Base-by-base conservation (phyloP, 2,888 invertebrate species). In the Lasius fuliginosus region DNA sequence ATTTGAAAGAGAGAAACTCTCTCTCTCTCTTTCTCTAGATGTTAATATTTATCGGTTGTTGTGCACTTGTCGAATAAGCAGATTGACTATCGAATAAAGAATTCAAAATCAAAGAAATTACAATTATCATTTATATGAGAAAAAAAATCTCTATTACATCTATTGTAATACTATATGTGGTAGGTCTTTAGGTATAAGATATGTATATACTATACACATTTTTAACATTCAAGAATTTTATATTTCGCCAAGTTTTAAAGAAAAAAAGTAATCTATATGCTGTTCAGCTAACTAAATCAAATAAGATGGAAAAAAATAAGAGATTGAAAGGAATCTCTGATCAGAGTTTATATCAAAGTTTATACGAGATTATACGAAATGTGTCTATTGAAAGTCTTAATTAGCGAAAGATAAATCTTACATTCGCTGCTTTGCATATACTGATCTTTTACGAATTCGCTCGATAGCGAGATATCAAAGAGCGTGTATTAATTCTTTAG, bases 341-440 rank as follows among this genome's bases (percentile, higher is more conserved):
- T 74, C 12, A 8, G 2, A 27, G 3, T 15, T 36, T 36, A 33
- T 4, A 33, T 23, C 33, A 36, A 36, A 36, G 5, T 6, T 33
- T 3, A 33, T 4, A 36, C 5, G 5, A 36, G 5, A 36, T 36
- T 23, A 33, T 18, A 33, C 33, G 15, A 76, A 60, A 6, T 27
- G 8, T 18, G 33, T 33, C 33, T 18, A 30, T 18, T 18, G n/a
- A 62, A 49, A 58, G 33, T 76, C 23, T 64, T 82, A 53, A 82
- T 82, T 79, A 75, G 30, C 36, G 23, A 3, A 69, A 75, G 46
- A 27, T 33, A 75, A 83, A 83, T 84, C 36, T 40, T 30, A 23
- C 53, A 40, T 58, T 53, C 23, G 42, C 33, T 46, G 68, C 36
- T 30, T 83, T 27, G 40, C 56, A 62, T 60, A 27, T n/a, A n/a